Percentiles rank a stretch among this genome's conserved stretches.
Conservation (phyloP, 2,888 invertebrate genomes). For the Andrena bicolor region DNA sequence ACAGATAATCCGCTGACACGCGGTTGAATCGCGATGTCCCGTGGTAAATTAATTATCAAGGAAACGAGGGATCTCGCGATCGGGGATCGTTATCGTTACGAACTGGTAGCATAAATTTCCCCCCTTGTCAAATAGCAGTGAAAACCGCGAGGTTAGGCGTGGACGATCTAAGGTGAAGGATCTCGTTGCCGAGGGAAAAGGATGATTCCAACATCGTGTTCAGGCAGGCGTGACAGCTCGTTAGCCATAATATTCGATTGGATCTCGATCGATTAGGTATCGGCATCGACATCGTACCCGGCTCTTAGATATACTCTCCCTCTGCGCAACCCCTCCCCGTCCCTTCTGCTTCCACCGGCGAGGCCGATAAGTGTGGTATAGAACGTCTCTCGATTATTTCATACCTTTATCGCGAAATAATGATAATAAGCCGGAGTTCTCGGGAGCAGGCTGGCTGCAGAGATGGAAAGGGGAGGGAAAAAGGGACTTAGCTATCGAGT, state of each 20-base stretch:
- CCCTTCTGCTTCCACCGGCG: constrained; percentile 5
- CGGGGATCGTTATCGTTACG: constrained; percentile 20
- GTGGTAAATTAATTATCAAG: constrained; percentile 14
- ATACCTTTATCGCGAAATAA: constrained; percentile 78
- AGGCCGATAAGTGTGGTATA: constrained; percentile 68
- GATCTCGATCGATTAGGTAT: constrained; percentile 79
- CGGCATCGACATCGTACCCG: constrained; percentile 70
- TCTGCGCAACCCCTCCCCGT: constrained; percentile 13
- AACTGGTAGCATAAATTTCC: constrained; percentile 44
- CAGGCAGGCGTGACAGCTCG: constrained; percentile 80
- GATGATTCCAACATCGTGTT: constrained; percentile 70
- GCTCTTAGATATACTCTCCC: constrained; percentile 58
- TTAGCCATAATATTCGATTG: constrained; percentile 79
- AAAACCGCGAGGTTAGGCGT: constrained; percentile 31
- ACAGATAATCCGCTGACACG: not conserved
- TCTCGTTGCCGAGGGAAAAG: constrained; percentile 59
- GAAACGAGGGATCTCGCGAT: not conserved
- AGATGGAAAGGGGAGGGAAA: constrained; percentile 21
- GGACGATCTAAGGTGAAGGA: constrained; percentile 53
- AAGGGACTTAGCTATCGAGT: constrained; percentile 3
- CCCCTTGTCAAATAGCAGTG: constrained; percentile 43
- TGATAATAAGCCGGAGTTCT: constrained; percentile 74
- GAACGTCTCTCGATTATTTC: constrained; percentile 73
- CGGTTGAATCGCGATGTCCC: not conserved
- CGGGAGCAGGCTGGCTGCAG: constrained; percentile 43